Evolutionary conservation across 2,797 vertebrate species (phyloP).

Genomic region (Pangasius larnaudii): DNA sequence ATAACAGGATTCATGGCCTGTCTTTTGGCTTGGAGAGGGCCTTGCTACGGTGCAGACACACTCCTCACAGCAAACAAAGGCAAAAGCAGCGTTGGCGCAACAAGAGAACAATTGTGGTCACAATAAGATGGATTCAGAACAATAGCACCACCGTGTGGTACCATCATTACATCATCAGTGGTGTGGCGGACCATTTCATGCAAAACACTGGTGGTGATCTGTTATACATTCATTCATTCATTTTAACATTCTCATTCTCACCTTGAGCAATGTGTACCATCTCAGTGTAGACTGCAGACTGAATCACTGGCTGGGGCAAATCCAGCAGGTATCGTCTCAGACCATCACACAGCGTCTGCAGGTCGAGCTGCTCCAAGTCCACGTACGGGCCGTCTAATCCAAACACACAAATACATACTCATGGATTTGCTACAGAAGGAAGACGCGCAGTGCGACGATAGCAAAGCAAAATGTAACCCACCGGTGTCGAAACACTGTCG

Average conservation of each 20-base stretch:
- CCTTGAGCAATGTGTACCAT: constrained; percentile 90
- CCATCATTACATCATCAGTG: neutral
- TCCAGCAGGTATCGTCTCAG: constrained; percentile 91
- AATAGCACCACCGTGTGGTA: constrained; percentile 53
- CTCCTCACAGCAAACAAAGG: neutral
- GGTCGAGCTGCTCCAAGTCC: constrained; percentile 88
- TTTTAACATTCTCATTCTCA: constrained; percentile 62
- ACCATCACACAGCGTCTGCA: constrained; percentile 85
- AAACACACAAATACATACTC: constrained; percentile 2
- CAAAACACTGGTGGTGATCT: neutral
- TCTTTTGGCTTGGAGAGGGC: neutral
- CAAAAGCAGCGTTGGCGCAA: neutral
- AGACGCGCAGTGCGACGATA: accelerated
- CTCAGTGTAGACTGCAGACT: constrained; percentile 81
- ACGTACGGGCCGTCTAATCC: constrained; percentile 70
- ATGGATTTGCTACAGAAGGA: neutral
- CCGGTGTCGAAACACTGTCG: constrained; percentile 91
- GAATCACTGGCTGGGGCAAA: constrained; percentile 91
- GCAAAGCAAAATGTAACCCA: constrained; percentile 64
- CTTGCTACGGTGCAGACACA: constrained; percentile 16
- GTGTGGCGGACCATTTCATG: neutral
- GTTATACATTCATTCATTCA: neutral
- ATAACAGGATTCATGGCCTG: neutral
- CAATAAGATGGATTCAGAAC: constrained; percentile 13
- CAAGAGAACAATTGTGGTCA: constrained; percentile 6